These are phyloP conservation scores for Sebastes vulpes DNA, from an alignment of 2,797 vertebrate species.

Conservation along the genomic window DNA sequence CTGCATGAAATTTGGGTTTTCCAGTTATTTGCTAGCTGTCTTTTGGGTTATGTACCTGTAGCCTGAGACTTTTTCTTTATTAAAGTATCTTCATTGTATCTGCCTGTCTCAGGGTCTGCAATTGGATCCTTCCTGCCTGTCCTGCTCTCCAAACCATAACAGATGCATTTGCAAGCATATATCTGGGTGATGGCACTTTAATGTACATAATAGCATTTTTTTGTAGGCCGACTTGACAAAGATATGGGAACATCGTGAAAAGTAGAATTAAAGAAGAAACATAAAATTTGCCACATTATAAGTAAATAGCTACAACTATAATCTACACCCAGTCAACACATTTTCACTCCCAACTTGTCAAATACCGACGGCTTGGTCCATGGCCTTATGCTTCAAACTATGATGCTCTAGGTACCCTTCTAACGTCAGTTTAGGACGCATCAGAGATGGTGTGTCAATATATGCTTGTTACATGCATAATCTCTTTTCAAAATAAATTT, in stretches of 20 bases:
- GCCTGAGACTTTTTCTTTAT: too few species aligned
- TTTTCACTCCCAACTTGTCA: too few species aligned
- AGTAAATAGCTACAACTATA: background rate
- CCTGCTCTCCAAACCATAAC: background rate
- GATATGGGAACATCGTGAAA: background rate
- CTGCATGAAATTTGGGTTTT: background rate
- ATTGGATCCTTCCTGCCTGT: rapidly evolving
- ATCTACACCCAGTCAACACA: background rate
- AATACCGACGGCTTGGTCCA: too few species aligned
- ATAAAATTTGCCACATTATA: background rate
- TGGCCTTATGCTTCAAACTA: too few species aligned
- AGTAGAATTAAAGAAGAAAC: background rate
- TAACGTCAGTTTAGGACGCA: too few species aligned
- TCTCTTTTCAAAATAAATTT: rapidly evolving
- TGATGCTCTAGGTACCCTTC: too few species aligned
- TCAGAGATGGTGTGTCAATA: too few species aligned
- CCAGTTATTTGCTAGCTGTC: too few species aligned
- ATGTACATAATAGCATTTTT: background rate
- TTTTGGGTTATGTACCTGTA: too few species aligned
- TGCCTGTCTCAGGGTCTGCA: rapidly evolving
- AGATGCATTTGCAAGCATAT: background rate
- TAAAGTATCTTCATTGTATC: background rate
- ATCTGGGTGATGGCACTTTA: background rate
- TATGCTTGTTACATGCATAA: too few species aligned
- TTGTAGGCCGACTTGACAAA: background rate